Evolutionary conservation across 2,888 invertebrate genomes (phyloP).

Genomic region (Hydriomena furcata): DNA sequence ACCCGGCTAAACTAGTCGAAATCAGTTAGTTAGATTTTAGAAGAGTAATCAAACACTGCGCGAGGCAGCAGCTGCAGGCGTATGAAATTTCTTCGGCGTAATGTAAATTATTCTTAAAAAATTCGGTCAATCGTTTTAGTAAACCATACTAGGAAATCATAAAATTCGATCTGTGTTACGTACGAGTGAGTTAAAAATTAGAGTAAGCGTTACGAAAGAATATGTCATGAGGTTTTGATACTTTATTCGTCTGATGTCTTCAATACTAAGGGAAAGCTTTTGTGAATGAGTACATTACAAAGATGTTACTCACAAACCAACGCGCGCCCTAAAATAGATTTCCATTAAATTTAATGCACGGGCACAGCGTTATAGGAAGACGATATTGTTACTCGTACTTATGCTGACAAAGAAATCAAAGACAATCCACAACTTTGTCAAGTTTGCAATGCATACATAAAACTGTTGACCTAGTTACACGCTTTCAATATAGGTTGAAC

Average conservation of each 20-base stretch:
- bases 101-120: no score
- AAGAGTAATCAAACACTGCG: no score
- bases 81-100: no score
- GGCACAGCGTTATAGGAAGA: slow-evolving; percentile 9
- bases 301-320: slow-evolving; percentile 2
- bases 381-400: background rate
- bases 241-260: background rate
- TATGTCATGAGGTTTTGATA: slow-evolving; percentile 1
- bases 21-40: no score
- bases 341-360: slow-evolving; percentile 5
- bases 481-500: slow-evolving; percentile 42
- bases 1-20: no score
- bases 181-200: no score
- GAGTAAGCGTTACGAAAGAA: no score
- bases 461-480: slow-evolving; percentile 52
- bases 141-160: no score
- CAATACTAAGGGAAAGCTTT: background rate
- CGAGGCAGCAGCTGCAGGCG: no score
- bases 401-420: background rate
- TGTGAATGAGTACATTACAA: slow-evolving; percentile 3
- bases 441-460: slow-evolving; percentile 40
- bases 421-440: background rate
- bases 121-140: no score
- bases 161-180: slow-evolving; percentile 16
- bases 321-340: slow-evolving; percentile 7